Percentiles rank a stretch among this genome's conserved stretches.
phyloP scores from a whole-genome alignment of 2,888 invertebrate species.

The Drosophila borborema region DNA sequence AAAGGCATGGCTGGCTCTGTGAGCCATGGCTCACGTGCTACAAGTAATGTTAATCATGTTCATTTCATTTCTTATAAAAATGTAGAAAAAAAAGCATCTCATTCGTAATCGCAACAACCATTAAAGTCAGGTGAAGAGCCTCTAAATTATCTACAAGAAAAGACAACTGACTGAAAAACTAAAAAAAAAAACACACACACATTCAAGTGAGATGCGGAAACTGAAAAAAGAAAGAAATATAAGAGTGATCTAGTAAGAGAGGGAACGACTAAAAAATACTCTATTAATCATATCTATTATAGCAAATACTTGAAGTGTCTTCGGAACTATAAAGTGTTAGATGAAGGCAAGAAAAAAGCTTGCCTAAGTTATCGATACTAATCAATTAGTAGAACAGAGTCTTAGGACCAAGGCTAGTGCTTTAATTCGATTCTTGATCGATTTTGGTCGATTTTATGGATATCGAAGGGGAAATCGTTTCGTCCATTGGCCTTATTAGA shows the following conservation, averaged over 20 bases:
- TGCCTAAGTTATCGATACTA: background rate
- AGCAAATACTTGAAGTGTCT: background rate
- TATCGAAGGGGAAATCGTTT: background rate
- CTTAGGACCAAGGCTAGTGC: background rate
- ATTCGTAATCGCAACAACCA: constrained; percentile 17
- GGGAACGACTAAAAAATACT: background rate
- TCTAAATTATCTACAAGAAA: constrained; percentile 14
- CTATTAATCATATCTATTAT: background rate
- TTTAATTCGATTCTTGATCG: background rate
- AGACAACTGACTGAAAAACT: constrained; percentile 11
- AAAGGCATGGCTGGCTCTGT: background rate
- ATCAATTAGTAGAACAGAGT: background rate
- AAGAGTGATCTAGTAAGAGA: background rate
- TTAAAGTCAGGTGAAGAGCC: constrained; percentile 29
- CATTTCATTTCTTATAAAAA: constrained; percentile 6
- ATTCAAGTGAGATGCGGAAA: constrained; percentile 1
- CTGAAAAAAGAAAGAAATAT: background rate
- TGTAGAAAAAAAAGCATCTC: constrained; percentile 6
- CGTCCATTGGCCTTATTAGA: background rate
- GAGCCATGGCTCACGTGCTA: constrained; percentile 9
- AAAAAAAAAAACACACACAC: background rate
- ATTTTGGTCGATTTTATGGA: background rate
- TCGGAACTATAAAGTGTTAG: no score
- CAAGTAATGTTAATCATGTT: constrained; percentile 13
- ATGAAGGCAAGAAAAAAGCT: background rate